Evolutionary conservation across 1,140 invertebrate genomes (phyloP), one percentile per base, ranked within the genome.

Genomic region (Penaeus indicus): DNA sequence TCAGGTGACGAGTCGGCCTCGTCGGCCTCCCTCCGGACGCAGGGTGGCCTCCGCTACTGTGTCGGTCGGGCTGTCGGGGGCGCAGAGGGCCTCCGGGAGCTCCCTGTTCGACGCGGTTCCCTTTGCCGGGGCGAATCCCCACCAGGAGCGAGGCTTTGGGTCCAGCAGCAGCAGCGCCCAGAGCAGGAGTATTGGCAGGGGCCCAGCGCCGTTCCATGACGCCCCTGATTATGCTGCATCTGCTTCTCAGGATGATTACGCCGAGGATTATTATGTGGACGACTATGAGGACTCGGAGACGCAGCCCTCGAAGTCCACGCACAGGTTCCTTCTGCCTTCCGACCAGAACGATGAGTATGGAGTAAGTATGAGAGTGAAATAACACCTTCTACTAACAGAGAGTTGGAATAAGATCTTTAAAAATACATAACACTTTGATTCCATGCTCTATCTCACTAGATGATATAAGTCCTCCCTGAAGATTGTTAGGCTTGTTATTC

Each of bases 11-110:
- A 75, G 72, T 27, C 72, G 16, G 10, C 7, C 42, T 0, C 25
- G n/a, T 27, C 27, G 62, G 11, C 32, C 61, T 32, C 8, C 19
- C 8, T 21, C 19, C 8, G 42, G n/a, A 22, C 60, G 54, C 1
- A 75, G 62, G 19, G 82, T 88, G 19, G 87, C 87, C 38, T 84
- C 87, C 16, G 87, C 87, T 21, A 88, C 81, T 7, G 81, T 84
- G 32, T 84, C 82, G 42, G 84, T 82, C 13, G 22, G 69, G 5
- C 27, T 80, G 16, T n/a, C 54, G 22, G n/a, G 63, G 60, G 27
- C 38, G 21, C 19, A 38, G 72, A 32, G 72, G 42, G 7, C 5
- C 11, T 54, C 54, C 10, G 38, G 38, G 25, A 38, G 72, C 18
- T 75, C 72, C 27, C 72, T 75, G 21, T 75, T 75, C 42, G 72